Evolutionary conservation across 2,888 invertebrate genomes (phyloP).

Genomic region (Drosophila paranaensis): DNA sequence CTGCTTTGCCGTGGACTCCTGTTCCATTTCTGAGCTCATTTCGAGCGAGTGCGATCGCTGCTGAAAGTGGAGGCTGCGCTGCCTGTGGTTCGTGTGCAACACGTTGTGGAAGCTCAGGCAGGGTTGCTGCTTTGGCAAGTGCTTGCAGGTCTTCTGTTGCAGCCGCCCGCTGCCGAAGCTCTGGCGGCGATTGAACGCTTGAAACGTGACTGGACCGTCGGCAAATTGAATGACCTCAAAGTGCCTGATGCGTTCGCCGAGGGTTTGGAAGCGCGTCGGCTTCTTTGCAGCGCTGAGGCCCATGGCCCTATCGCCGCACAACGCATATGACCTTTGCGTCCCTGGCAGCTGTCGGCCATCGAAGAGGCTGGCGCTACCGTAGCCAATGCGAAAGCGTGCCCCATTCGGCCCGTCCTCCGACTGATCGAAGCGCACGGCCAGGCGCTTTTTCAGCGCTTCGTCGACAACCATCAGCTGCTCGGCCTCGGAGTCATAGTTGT

Average conservation of each 20-base stretch:
- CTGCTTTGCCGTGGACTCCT: neutral
- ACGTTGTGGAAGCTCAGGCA: constrained; percentile 45
- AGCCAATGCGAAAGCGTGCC: neutral
- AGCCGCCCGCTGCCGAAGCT: constrained; percentile 7
- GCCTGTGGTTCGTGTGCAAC: constrained; percentile 53
- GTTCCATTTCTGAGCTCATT: neutral
- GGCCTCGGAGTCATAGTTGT: neutral
- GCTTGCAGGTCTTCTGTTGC: neutral
- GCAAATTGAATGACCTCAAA: constrained; percentile 59
- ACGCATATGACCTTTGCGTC: neutral
- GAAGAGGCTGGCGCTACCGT: neutral
- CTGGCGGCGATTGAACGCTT: constrained; percentile 46
- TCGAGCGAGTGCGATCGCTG: constrained; percentile 3
- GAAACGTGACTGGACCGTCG: constrained; percentile 52
- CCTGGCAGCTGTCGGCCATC: constrained; percentile 6
- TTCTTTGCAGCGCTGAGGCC: constrained; percentile 1
- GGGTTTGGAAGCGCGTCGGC: constrained; percentile 31
- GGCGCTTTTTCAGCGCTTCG: constrained; percentile 42
- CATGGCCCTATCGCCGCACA: neutral
- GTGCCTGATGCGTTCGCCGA: constrained; percentile 54
- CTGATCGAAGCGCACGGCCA: constrained; percentile 34
- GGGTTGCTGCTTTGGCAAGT: constrained; percentile 43
- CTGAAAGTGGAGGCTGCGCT: constrained; percentile 29
- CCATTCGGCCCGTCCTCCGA: neutral
- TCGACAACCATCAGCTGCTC: constrained; percentile 59